Evolutionary conservation across 2,888 invertebrate genomes (phyloP).

Genomic region (Latrodectus elegans): DNA sequence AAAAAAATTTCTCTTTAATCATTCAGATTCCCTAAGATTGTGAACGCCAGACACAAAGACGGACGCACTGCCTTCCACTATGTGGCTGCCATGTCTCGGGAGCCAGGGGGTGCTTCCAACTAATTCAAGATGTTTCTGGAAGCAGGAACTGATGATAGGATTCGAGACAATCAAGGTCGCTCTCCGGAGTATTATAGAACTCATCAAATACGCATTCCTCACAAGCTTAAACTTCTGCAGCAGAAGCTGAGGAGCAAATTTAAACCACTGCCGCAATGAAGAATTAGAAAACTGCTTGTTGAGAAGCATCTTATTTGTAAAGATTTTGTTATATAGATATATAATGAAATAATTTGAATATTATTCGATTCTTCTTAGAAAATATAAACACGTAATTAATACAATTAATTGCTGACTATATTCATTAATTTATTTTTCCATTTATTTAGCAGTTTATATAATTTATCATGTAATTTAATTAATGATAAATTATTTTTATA

Average conservation of each 20-base stretch:
- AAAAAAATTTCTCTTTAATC: not conserved
- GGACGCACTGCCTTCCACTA: slow-evolving; percentile 89
- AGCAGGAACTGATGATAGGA: slow-evolving; percentile 70
- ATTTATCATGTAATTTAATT: no score
- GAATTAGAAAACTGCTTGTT: slow-evolving; percentile 51
- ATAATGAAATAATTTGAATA: no score
- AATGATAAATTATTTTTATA: no score
- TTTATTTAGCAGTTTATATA: no score
- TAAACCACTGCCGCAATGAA: slow-evolving; percentile 52
- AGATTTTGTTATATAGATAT: no score
- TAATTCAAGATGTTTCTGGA: slow-evolving; percentile 72
- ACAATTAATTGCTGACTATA: no score
- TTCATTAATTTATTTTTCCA: no score
- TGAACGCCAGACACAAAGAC: slow-evolving; percentile 75
- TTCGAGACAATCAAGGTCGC: slow-evolving; percentile 73
- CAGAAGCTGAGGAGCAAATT: slow-evolving; percentile 62
- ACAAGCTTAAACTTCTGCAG: slow-evolving; percentile 52
- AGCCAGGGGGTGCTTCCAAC: slow-evolving; percentile 69
- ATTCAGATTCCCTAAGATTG: slow-evolving; percentile 74
- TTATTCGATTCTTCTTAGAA: no score
- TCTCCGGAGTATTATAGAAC: slow-evolving; percentile 76
- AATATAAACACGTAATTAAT: no score
- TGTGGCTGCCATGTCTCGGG: slow-evolving; percentile 79
- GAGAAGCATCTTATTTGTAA: no score
- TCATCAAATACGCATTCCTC: slow-evolving; percentile 78